These are phyloP conservation scores for Avahi laniger DNA, from an alignment of 2,797 vertebrate species.

Conservation along the genomic window DNA sequence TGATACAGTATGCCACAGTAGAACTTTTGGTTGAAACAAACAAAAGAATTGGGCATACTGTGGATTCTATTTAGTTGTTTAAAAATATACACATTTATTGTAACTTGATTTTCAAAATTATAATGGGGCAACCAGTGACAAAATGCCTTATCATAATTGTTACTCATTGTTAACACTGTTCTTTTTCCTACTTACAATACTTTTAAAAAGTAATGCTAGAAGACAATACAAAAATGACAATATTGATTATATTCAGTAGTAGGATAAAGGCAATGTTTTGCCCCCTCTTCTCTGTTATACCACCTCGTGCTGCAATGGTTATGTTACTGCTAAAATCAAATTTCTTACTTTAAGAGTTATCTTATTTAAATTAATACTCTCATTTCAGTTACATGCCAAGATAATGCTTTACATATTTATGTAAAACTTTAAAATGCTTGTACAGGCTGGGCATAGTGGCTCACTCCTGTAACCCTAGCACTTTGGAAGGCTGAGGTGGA, in stretches of 20 bases:
- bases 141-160: background rate
- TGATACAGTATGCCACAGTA: constrained; percentile 4
- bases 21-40: background rate
- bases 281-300: constrained; percentile 6
- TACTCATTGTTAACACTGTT: background rate
- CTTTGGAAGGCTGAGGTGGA: no score
- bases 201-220: background rate
- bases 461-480: no score
- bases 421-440: no score
- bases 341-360: background rate
- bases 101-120: background rate
- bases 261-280: background rate
- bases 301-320: background rate
- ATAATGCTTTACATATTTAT: background rate
- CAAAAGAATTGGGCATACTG: background rate
- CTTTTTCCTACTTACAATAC: background rate
- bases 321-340: background rate
- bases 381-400: constrained; percentile 19
- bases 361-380: constrained; percentile 23
- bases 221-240: constrained; percentile 47
- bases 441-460: no score
- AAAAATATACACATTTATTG: background rate
- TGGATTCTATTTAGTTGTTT: background rate
- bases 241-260: background rate
- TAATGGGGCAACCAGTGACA: background rate